Percentiles rank a stretch among this genome's conserved stretches.
Conservation (phyloP, 2,113 vertebrate genomes). For the Hypocryptadius cinnamomeus region DNA sequence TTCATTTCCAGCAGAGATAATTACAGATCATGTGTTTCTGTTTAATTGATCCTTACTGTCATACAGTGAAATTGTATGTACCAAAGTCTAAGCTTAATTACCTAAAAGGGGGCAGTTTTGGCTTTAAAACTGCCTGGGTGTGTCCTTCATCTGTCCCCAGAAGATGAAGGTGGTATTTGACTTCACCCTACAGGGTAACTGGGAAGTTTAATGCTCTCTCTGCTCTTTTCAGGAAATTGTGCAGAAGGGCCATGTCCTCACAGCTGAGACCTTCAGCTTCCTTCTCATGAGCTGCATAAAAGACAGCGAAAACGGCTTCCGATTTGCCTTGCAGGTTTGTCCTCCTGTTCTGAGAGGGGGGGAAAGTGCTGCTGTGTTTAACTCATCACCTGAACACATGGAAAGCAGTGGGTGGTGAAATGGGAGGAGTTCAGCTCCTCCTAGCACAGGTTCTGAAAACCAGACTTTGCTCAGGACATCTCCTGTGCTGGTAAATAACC, state of each 20-base stretch:
- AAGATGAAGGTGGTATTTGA: background rate
- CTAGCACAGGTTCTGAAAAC: background rate
- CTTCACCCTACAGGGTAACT: background rate
- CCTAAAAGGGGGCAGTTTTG: background rate
- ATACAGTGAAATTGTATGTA: rapidly evolving
- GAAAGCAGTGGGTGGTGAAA: background rate
- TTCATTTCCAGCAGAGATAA: background rate
- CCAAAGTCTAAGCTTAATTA: background rate
- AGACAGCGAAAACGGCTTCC: constrained; percentile 82
- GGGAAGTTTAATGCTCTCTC: background rate
- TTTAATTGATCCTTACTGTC: background rate
- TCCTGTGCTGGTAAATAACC: rapidly evolving
- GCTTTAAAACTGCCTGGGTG: background rate
- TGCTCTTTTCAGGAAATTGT: constrained; percentile 81
- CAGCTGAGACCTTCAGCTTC: constrained; percentile 86
- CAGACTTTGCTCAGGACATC: background rate
- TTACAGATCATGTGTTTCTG: background rate
- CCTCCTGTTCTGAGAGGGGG: rapidly evolving
- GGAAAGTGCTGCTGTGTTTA: background rate
- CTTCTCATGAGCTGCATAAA: constrained; percentile 89
- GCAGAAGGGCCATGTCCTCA: constrained; percentile 76
- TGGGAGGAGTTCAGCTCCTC: background rate
- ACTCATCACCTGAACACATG: rapidly evolving
- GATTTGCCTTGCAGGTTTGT: constrained; percentile 83
- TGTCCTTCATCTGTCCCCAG: background rate